phyloP scores from a whole-genome alignment of 2,797 vertebrate species.

The Micromesistius poutassou region DNA sequence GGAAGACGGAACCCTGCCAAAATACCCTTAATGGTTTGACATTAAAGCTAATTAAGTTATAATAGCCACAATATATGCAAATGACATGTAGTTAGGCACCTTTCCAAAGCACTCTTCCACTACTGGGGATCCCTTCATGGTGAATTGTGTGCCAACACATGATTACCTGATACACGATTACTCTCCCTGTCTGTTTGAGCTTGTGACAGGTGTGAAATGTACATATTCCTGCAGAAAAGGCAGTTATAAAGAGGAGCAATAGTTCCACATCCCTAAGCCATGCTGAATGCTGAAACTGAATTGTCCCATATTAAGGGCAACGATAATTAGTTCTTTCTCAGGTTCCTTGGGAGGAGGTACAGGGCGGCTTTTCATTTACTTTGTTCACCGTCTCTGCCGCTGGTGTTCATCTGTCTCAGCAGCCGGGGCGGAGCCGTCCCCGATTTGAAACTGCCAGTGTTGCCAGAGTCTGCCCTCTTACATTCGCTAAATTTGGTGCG shows the following conservation, averaged over 20 bases:
- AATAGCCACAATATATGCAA: slow-evolving; percentile 55
- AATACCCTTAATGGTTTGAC: slow-evolving; percentile 51
- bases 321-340: slow-evolving; percentile 38
- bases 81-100: slow-evolving; percentile 36
- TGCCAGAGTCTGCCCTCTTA: slow-evolving; percentile 57
- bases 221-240: not conserved
- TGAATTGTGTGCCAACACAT: not conserved
- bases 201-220: not conserved
- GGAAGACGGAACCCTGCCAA: slow-evolving; percentile 34
- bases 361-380: slow-evolving; percentile 42
- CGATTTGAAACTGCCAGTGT: slow-evolving; percentile 58
- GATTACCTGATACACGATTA: not conserved
- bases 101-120: slow-evolving; percentile 35
- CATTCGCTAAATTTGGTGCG: slow-evolving; percentile 63
- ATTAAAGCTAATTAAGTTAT: slow-evolving; percentile 55
- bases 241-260: slow-evolving; percentile 4
- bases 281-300: slow-evolving; percentile 28
- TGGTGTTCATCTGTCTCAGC: slow-evolving; percentile 55
- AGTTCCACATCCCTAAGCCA: slow-evolving; percentile 25
- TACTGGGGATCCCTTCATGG: slow-evolving; percentile 23
- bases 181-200: not conserved
- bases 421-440: slow-evolving; percentile 39
- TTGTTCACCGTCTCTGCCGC: slow-evolving; percentile 37
- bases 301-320: slow-evolving; percentile 19
- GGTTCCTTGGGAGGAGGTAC: slow-evolving; percentile 37